Evolutionary conservation across 2,888 invertebrate genomes (phyloP).

Genomic region (Philopedon plagiatum): DNA sequence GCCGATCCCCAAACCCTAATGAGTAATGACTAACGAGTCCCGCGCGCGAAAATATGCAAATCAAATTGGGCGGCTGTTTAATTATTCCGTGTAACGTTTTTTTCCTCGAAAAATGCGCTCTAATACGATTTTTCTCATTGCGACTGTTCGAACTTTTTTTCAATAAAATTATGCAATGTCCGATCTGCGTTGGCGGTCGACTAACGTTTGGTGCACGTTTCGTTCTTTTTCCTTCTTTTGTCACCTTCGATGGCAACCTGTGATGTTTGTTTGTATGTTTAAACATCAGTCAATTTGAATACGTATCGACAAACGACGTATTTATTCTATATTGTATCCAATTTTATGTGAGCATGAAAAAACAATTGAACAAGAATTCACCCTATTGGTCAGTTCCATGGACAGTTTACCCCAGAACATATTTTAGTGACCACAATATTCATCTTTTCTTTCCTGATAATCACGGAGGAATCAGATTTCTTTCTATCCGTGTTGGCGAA

Average conservation of each 20-base stretch:
- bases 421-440: too few relatives aligned
- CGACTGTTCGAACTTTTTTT: constrained; percentile 14
- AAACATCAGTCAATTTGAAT: too few relatives aligned
- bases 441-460: too few relatives aligned
- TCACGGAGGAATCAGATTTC: too few relatives aligned
- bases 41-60: constrained; percentile 70
- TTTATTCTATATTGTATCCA: too few relatives aligned
- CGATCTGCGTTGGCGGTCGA: not conserved
- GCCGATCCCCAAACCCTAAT: constrained; percentile 65
- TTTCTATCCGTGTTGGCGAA: too few relatives aligned
- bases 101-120: constrained; percentile 59
- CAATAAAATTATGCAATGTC: constrained; percentile 12
- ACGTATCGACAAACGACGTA: too few relatives aligned
- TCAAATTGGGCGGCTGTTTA: constrained; percentile 70
- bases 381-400: too few relatives aligned
- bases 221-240: not conserved
- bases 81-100: constrained; percentile 65
- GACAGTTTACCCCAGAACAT: too few relatives aligned
- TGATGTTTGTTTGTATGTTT: not conserved
- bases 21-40: constrained; percentile 70
- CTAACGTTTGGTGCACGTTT: not conserved
- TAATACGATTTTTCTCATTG: constrained; percentile 61
- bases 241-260: too few relatives aligned
- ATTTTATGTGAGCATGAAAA: too few relatives aligned
- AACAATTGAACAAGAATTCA: too few relatives aligned